Evolutionary conservation across 2,888 invertebrate species (phyloP).

Genomic region (Tinea pellionella): DNA sequence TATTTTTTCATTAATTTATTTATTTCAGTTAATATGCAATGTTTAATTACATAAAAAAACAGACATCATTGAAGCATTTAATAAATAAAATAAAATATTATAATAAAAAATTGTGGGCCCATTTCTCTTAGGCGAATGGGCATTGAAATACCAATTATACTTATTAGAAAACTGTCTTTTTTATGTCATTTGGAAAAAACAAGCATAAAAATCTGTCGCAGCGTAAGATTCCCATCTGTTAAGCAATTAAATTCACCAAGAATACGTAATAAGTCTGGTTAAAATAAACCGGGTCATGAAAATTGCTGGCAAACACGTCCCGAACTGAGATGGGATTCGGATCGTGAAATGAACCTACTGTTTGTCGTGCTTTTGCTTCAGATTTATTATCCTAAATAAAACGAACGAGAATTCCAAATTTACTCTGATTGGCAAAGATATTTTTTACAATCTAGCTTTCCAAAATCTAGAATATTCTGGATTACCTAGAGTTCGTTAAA

Average conservation of each 20-base stretch:
- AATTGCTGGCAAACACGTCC: not conserved
- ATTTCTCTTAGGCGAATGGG: too few species aligned
- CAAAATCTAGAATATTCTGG: too few species aligned
- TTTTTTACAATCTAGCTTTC: not conserved
- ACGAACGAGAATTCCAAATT: not conserved
- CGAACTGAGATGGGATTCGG: not conserved
- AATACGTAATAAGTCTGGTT: constrained; percentile 10
- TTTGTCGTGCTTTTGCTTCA: not conserved
- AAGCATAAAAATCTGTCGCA: not conserved
- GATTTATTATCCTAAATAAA: not conserved
- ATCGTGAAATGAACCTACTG: constrained; percentile 1
- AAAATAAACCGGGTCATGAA: not conserved
- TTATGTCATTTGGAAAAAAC: not conserved
- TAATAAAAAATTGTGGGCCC: too few species aligned
- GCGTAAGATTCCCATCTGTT: not conserved
- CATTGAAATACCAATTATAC: not conserved
- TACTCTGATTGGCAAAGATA: not conserved
- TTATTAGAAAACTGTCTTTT: not conserved
- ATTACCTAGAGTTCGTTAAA: too few species aligned
- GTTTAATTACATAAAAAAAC: too few species aligned
- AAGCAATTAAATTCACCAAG: not conserved
- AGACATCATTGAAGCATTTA: too few species aligned
- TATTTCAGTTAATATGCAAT: too few species aligned
- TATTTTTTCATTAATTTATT: too few species aligned
- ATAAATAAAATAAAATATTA: too few species aligned